Evolutionary conservation across 2,113 vertebrate genomes (phyloP).

Genomic region (Lamprotornis superbus): DNA sequence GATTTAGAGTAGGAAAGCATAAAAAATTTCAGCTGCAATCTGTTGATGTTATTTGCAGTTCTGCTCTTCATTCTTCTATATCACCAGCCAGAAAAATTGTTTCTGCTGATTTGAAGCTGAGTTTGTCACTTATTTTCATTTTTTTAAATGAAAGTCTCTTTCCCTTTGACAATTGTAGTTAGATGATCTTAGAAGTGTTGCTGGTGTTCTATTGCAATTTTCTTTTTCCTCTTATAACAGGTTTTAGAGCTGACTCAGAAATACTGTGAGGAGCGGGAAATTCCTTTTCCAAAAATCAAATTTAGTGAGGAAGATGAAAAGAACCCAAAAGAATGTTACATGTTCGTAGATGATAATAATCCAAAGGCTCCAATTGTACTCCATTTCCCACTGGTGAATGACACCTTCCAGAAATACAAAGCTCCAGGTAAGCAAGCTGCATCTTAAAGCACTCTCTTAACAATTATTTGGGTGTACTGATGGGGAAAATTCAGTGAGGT

Average conservation of each 20-base stretch:
- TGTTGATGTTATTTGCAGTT: neutral
- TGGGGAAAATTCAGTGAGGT: neutral
- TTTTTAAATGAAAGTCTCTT: neutral
- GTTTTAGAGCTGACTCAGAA: slow-evolving; percentile 72
- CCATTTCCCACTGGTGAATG: slow-evolving; percentile 80
- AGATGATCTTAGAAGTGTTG: neutral
- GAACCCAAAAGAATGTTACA: slow-evolving; percentile 74
- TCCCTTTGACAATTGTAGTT: neutral
- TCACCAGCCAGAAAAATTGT: neutral
- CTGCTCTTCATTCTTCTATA: neutral
- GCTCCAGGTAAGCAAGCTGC: slow-evolving; percentile 67
- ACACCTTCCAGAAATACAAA: slow-evolving; percentile 72
- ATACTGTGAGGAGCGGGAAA: slow-evolving; percentile 73
- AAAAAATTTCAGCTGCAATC: neutral
- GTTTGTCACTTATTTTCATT: neutral
- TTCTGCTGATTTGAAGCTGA: neutral
- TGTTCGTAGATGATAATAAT: slow-evolving; percentile 69
- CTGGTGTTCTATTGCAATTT: neutral
- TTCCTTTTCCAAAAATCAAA: slow-evolving; percentile 76
- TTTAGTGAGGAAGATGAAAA: slow-evolving; percentile 62
- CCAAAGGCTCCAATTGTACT: slow-evolving; percentile 71
- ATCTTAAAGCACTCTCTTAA: neutral
- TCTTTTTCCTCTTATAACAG: slow-evolving; percentile 19
- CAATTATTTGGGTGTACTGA: neutral
- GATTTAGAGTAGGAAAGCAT: neutral